Conservation (phyloP, 2,113 vertebrate genomes). For the Baryphthengus martii region DNA sequence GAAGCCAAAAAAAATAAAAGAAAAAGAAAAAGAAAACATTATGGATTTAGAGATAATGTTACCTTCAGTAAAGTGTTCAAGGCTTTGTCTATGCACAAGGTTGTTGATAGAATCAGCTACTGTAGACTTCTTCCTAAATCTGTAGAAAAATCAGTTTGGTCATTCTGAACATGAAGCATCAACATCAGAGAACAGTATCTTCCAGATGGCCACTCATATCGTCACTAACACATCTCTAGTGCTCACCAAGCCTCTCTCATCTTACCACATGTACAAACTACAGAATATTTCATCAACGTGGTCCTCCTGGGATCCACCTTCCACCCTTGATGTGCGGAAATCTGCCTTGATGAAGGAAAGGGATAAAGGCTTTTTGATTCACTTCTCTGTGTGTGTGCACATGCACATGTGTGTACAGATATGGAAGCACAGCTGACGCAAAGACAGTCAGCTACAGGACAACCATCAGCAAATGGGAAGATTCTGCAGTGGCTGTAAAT, state of each 20-base stretch:
- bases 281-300: neutral
- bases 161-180: neutral
- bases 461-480: neutral
- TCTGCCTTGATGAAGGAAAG: neutral
- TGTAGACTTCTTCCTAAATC: conserved; percentile 88
- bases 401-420: neutral
- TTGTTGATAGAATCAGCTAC: conserved; percentile 83
- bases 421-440: neutral
- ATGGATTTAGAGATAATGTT: neutral
- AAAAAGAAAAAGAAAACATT: neutral
- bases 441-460: neutral
- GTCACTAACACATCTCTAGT: neutral
- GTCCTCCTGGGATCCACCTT: neutral
- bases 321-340: neutral
- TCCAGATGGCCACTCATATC: neutral
- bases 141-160: conserved; percentile 46
- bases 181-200: neutral
- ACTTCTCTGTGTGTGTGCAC: neutral
- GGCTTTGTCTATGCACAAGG: conserved; percentile 75
- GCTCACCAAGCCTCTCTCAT: neutral
- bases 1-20: neutral
- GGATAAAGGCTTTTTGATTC: neutral
- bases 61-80: conserved; percentile 91
- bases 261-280: neutral
- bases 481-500: neutral